Evolutionary conservation across 2,113 vertebrate genomes (phyloP), one percentile per base, ranked within the genome.

Genomic region (Takifugu flavidus): DNA sequence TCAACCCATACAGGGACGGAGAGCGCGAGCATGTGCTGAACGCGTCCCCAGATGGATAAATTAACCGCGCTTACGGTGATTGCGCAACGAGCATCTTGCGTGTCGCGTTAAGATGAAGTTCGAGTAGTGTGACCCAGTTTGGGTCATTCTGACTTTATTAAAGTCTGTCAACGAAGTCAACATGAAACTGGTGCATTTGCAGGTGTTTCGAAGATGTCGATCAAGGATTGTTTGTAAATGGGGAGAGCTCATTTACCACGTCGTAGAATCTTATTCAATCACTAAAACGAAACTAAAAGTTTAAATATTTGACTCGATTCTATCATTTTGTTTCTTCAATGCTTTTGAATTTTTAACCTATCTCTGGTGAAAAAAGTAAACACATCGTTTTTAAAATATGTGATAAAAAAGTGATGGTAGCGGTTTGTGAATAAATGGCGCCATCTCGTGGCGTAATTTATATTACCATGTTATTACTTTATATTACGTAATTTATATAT

Each of bases 1-100:
- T 94, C 91, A 92, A 91, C 88, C 78, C 82, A 74, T 87, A 83
- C 70, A 78, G 86, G 83, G 80, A 75, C 46, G 66, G 62, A 54
- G 70, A 56, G 59, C 49, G 68, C 44, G 76, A 64, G 67, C 80
- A 56, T 66, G 70, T 62, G 64, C 70, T 57, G 27, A 70, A 13
- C 67, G 47, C 20, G 68, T 73, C 62, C 64, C 57, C 70, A 53
- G 28, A 56, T 54, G 60, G 61, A 77, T 28, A 53, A 39, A 66
- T 45, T 65, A 54, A 54, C 60, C 73, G 68, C 57, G 50, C 60
- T 42, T 49, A 12, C 39, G 7, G 46, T 4, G 56, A 65, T 63
- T 77, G 56, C 65, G 70, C 67, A 77, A 70, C 34, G 47, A 15
- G 42, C 49, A 46, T 29, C 12, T 20, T 54, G 45, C 29, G 42